Conservation (phyloP, 2,113 vertebrate genomes). For the Nothobranchius furzeri region DNA sequence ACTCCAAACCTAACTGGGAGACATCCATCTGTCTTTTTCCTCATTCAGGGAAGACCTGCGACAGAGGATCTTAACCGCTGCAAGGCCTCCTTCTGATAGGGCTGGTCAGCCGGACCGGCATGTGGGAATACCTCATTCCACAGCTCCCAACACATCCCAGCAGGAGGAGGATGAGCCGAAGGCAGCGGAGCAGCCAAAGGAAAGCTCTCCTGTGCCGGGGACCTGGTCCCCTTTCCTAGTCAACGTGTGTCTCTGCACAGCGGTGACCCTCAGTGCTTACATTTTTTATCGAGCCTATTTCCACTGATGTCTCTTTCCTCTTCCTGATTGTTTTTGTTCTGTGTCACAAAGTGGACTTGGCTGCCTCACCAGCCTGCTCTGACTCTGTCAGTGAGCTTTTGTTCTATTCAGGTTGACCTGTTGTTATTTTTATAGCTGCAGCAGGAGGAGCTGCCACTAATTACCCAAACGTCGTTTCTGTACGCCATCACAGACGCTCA, state of each 20-base stretch:
- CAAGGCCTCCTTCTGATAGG: constrained; percentile 17
- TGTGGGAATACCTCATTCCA: constrained; percentile 41
- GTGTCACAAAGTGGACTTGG: constrained; percentile 44
- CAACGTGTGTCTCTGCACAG: constrained; percentile 89
- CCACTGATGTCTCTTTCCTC: constrained; percentile 72
- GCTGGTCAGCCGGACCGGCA: constrained; percentile 26
- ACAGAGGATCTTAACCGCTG: constrained; percentile 37
- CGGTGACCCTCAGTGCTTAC: constrained; percentile 88
- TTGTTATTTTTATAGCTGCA: constrained; percentile 52
- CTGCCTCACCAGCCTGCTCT: constrained; percentile 36
- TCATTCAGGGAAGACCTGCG: constrained; percentile 56
- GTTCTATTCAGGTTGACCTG: constrained; percentile 52
- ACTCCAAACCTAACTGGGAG: too few relatives aligned
- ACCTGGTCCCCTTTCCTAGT: constrained; percentile 88
- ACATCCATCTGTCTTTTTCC: neutral
- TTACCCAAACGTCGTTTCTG: constrained; percentile 68
- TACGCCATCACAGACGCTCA: constrained; percentile 87
- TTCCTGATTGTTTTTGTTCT: constrained; percentile 7
- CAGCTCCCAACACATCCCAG: constrained; percentile 50
- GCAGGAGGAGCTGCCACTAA: constrained; percentile 31
- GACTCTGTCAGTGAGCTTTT: constrained; percentile 64
- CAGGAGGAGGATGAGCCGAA: constrained; percentile 44
- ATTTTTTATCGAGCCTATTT: constrained; percentile 92
- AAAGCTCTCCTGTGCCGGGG: constrained; percentile 49
- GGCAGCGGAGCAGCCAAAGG: constrained; percentile 51